Evolutionary conservation across 2,888 invertebrate species (phyloP).

Genomic region (Acrobasis repandana): DNA sequence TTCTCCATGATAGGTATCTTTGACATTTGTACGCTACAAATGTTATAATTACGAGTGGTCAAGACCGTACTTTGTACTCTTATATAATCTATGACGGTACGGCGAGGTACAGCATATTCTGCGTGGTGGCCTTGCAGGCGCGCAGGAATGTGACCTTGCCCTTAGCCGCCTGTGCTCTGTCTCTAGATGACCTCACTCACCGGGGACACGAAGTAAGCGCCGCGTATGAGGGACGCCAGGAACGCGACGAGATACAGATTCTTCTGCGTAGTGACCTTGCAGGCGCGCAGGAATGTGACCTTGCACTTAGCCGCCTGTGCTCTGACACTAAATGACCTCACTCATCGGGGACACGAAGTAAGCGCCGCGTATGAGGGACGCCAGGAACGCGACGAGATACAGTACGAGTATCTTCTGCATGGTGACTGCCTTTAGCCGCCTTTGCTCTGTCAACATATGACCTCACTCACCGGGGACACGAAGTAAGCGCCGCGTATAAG

Average conservation of each 20-base stretch:
- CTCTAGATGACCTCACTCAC: conserved; percentile 79
- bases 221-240: conserved; percentile 91
- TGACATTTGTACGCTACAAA: no score
- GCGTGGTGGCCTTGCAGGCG: conserved; percentile 94
- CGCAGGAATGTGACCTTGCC: conserved; percentile 88
- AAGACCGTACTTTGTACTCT: no score
- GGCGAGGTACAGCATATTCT: conserved; percentile 94
- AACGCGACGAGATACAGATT: conserved; percentile 93
- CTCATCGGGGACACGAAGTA: conserved; percentile 95
- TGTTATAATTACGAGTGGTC: no score
- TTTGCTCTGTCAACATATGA: conserved; percentile 92
- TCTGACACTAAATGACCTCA: conserved; percentile 45
- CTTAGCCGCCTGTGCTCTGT: conserved; percentile 85
- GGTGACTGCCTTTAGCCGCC: conserved; percentile 92
- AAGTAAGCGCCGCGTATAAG: conserved; percentile 94
- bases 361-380: conserved; percentile 92
- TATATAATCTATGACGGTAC: no score
- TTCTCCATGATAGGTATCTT: no score
- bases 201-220: conserved; percentile 95
- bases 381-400: conserved; percentile 93
- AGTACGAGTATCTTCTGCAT: conserved; percentile 95
- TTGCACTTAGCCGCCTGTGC: conserved; percentile 92
- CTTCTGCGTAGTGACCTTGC: conserved; percentile 94
- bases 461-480: conserved; percentile 92
- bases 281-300: conserved; percentile 89